phyloP scores from a whole-genome alignment of 2,797 vertebrate genomes.

The Eleutherodactylus coqui region DNA sequence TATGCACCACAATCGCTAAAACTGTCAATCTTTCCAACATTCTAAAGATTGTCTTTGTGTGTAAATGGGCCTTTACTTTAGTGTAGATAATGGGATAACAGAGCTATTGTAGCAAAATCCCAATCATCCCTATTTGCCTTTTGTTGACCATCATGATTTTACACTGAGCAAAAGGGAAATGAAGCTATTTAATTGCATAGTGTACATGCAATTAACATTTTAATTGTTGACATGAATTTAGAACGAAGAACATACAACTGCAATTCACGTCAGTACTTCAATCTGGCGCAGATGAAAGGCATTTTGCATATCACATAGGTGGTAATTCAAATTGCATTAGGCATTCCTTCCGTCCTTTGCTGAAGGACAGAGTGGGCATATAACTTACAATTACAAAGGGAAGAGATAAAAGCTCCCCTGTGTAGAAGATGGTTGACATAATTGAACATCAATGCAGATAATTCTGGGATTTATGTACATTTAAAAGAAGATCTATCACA shows the following conservation, averaged over 20 bases:
- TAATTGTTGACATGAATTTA: conserved; percentile 7
- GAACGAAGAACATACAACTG: background rate
- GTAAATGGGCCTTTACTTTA: no score
- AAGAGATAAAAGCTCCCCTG: conserved; percentile 63
- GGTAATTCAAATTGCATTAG: conserved; percentile 53
- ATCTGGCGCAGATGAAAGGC: background rate
- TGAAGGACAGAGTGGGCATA: conserved; percentile 60
- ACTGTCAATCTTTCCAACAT: no score
- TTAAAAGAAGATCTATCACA: conserved; percentile 61
- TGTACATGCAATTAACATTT: conserved; percentile 27
- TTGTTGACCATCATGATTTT: background rate
- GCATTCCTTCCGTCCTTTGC: conserved; percentile 45
- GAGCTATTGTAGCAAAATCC: background rate
- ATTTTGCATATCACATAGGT: conserved; percentile 42
- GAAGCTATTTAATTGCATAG: conserved; percentile 30
- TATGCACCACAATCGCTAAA: no score
- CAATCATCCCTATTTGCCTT: background rate
- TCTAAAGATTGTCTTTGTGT: no score
- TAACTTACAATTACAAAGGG: conserved; percentile 62
- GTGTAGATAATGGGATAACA: background rate
- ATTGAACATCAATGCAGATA: conserved; percentile 63
- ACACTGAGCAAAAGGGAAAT: conserved; percentile 10
- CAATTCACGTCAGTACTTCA: background rate
- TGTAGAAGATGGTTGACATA: conserved; percentile 61
- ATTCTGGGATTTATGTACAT: conserved; percentile 62